Base-by-base conservation (phyloP, 2,113 vertebrate genomes). In the Vulpes ferrilata region DNA sequence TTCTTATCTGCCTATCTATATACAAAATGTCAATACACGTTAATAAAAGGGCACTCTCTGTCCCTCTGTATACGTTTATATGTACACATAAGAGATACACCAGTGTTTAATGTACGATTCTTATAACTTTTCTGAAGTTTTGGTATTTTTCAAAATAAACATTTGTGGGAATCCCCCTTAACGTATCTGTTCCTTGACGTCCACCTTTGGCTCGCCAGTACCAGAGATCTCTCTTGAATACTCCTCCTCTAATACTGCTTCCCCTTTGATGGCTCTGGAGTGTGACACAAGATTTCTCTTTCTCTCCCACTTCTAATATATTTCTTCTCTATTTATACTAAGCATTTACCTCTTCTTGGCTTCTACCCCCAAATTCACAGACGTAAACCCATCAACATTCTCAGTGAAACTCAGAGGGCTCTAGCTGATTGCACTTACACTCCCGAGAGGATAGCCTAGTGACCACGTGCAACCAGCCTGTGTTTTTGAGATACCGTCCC, bases 71-170 rank as follows among this genome's bases (percentile, higher is more conserved):
- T 87, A 51, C 59, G 30, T 23, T 38, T 27, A 30, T 15, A 79
- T 11, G 22, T 79, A 71, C n/a, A 83, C 62, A 5, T 30, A 90
- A 80, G 57, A 30, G 6, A 8, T 53, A 85, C 59, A 53, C 51
- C 20, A 79, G 10, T 73, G 53, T 51, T 86, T 85, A 84, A 43
- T 65, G n/a, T 79, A 43, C 25, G 73, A 3, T 78, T 74, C 64
- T 81, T 71, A 11, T 16, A 90, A 67, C 10, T 86, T 86, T 80
- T 90, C 74, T 38, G 38, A 80, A 94, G 23, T 30, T 82, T 81
- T 91, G 59, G 9, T 82, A 32, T 78, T 94, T 96, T 87, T 83
- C 32, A 69, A 95, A 82, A 82, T 71, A 71, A 91, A 96, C 5
- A 27, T 53, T 88, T 65, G 19, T 94, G 78, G 13, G 55, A 79